phyloP scores from a whole-genome alignment of 2,888 invertebrate genomes.

The Steinernema scapterisci region DNA sequence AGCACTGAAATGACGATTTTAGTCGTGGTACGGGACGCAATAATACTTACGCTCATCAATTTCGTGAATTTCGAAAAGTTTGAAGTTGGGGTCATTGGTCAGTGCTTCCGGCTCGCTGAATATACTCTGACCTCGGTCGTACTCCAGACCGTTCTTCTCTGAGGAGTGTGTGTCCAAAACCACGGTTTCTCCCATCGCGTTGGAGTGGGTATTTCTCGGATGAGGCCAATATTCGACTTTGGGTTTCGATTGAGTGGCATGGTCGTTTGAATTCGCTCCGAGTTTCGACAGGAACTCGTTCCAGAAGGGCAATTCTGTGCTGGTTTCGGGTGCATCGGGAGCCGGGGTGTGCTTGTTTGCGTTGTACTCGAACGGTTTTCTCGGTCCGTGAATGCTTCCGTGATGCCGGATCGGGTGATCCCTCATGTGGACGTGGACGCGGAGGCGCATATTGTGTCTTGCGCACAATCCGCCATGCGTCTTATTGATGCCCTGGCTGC shows the following conservation, averaged over 20 bases:
- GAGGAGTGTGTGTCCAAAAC: background rate
- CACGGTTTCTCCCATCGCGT: background rate
- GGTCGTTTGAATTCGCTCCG: background rate
- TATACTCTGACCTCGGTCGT: slow-evolving; percentile 2
- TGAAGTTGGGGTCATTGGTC: slow-evolving; percentile 14
- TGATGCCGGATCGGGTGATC: slow-evolving; percentile 24
- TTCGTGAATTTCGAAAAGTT: slow-evolving; percentile 27
- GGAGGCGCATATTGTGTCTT: slow-evolving; percentile 22
- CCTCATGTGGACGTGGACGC: slow-evolving; percentile 13
- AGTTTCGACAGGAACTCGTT: slow-evolving; percentile 22
- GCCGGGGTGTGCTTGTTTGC: background rate
- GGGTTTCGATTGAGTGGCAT: slow-evolving; percentile 3
- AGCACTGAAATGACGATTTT: background rate
- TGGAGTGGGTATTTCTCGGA: slow-evolving; percentile 19
- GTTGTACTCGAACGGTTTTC: slow-evolving; percentile 27
- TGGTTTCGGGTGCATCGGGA: background rate
- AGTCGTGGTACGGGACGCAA: background rate
- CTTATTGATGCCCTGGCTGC: slow-evolving; percentile 27
- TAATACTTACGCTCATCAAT: slow-evolving; percentile 13
- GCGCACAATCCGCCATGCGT: slow-evolving; percentile 30
- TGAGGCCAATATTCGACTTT: slow-evolving; percentile 16
- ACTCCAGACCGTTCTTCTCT: background rate
- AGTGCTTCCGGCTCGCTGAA: slow-evolving; percentile 15
- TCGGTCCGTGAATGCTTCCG: background rate
- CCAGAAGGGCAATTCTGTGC: slow-evolving; percentile 17